Evolutionary conservation across 2,113 vertebrate species (phyloP), one percentile per base, ranked within the genome.

Genomic region (Pycnonotus jocosus): DNA sequence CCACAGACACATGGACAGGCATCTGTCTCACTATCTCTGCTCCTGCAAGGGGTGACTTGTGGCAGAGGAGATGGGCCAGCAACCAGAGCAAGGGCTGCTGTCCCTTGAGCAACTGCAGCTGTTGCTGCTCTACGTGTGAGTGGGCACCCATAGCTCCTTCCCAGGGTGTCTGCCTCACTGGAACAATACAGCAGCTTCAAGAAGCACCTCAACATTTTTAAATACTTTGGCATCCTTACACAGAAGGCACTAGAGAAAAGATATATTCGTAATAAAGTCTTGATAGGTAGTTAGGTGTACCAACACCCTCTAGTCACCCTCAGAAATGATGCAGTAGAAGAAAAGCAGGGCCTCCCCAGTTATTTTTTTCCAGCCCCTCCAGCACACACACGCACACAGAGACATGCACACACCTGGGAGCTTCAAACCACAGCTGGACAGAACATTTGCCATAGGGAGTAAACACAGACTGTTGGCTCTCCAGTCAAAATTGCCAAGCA

Each of bases 1-100:
- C 28, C 38, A 57, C 3, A 4, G 61, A 62, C 3, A 1, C 47
- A 58, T 0, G 1, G 66, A 23, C 21, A 72, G 44, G 10, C 0
- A 0, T 62, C 65, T 82, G 37, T 24, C 57, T 24, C 10, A 8
- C 37, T 44, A 3, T 31, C 45, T 80, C 53, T 88, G 37, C 28
- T 72, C 17, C 48, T 61, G 31, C 57, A 48, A 60, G 27, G 5
- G 14, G 23, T 37, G 44, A 72, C 53, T 24, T 76, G 15, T 31
- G 66, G 76, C 22, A 82, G 48, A 56, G 30, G 38, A 82, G 40
- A 73, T 2, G 5, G 20, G 13, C 22, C 14, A 4, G 40, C 0
- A 2, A 10, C 31, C 54, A 37, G 57, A 80, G 28, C 8, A 57
- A 56, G 45, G 17, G 62, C 54, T 53, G 25, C 22, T 74, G 22